Evolutionary conservation across 2,797 vertebrate genomes (phyloP), one percentile per base, ranked within the genome.

Genomic region (Tragopan temminckii): DNA sequence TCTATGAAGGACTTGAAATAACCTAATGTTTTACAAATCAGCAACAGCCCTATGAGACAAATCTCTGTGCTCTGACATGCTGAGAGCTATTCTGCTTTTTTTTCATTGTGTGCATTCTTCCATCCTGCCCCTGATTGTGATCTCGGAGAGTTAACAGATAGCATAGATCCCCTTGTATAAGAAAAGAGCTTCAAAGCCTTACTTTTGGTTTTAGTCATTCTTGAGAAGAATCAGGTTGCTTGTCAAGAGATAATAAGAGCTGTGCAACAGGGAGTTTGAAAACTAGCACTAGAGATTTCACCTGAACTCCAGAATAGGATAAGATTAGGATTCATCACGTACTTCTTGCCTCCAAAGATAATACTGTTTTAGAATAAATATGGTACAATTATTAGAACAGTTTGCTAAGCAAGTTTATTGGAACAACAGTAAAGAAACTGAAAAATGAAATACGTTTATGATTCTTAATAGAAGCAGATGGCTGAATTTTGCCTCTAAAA

Each of bases 1-100:
- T 91, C 62, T 83, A 17, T 48, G 58, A 83, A 36, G 58, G 17
- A 88, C 62, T 58, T 83, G 63, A 92, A 92, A 83, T 85, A 92
- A 80, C 52, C 43, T 87, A 64, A 68, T 1, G 1, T 77, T 91
- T 89, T 92, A 87, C 81, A 93, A 85, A 91, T 80, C 13, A 14
- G 67, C 46, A 61, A 4, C 85, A 87, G 31, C 23, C 62, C 74
- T 92, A 53, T 83, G 62, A 88, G 72, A 88, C 82, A 93, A 85
- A 78, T 83, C 52, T 77, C 57, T 71, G 7, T 66, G 43, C 52
- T 85, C 83, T 85, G 57, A 77, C 27, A 5, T 75, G 43, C 61
- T 77, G 52, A 83, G 48, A 75, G 19, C 16, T 82, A 23, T 38
- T 20, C 31, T 19, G 29, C 53, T 19, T 79, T 88, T 69, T 64